Evolutionary conservation across 2,888 invertebrate species (phyloP).

Genomic region (Pyrgus malvae): DNA sequence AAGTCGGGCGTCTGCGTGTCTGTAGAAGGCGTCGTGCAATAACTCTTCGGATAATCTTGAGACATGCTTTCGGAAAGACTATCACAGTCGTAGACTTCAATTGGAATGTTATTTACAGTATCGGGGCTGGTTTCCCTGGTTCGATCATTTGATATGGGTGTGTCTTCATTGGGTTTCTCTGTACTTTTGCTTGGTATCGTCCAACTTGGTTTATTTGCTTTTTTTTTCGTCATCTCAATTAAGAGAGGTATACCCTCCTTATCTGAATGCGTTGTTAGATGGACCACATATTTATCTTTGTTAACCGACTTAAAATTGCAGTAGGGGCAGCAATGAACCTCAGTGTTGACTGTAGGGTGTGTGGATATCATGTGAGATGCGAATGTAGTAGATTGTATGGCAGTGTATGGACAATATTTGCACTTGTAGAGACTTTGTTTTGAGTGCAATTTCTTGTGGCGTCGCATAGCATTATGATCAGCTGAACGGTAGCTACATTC

Average conservation of each 20-base stretch:
- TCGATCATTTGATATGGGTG: conserved; percentile 41
- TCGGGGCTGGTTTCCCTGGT: conserved; percentile 47
- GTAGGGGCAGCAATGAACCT: conserved; percentile 83
- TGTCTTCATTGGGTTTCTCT: conserved; percentile 45
- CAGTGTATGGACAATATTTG: conserved; percentile 88
- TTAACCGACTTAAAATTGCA: conserved; percentile 85
- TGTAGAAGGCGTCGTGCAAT: conserved; percentile 48
- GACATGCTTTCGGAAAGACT: conserved; percentile 62
- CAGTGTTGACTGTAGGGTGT: conserved; percentile 86
- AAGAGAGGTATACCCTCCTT: conserved; percentile 66
- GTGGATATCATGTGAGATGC: conserved; percentile 89
- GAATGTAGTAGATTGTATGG: conserved; percentile 90
- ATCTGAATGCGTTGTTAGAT: conserved; percentile 77
- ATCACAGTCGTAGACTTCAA: conserved; percentile 72
- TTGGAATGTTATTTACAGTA: conserved; percentile 61
- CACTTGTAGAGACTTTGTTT: conserved; percentile 90
- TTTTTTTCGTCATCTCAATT: conserved; percentile 60
- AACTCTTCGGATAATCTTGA: conserved; percentile 61
- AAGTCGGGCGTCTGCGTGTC: conserved; percentile 49
- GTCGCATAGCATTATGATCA: conserved; percentile 90
- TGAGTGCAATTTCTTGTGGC: conserved; percentile 90
- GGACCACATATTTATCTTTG: conserved; percentile 82
- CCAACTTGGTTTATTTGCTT: conserved; percentile 63
- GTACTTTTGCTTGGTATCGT: conserved; percentile 63
- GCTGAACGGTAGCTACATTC: conserved; percentile 87